These are phyloP conservation scores for Lepidochrysops patricia DNA, from an alignment of 2,888 invertebrate species.

Conservation along the genomic window DNA sequence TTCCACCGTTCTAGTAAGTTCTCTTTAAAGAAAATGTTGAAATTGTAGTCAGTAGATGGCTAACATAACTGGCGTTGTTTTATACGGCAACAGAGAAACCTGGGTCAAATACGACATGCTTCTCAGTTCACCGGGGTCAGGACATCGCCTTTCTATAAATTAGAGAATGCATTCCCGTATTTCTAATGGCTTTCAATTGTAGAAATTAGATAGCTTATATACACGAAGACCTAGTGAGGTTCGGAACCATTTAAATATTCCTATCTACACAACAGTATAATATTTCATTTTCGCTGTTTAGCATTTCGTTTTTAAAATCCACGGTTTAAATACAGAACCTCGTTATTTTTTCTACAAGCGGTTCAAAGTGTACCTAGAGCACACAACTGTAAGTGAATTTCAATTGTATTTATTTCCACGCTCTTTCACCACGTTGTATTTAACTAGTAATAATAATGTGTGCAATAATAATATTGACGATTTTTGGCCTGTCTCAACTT, in stretches of 20 bases:
- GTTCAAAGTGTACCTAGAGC: no score
- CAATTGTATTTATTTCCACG: not conserved
- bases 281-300: no score
- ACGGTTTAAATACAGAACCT: no score
- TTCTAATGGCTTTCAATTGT: not conserved
- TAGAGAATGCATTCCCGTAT: conserved; percentile 1
- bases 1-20: no score
- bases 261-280: no score
- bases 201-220: not conserved
- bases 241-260: no score
- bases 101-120: conserved; percentile 1
- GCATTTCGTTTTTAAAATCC: no score
- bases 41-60: not conserved
- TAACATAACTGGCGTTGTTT: not conserved
- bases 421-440: not conserved
- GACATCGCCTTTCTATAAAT: not conserved
- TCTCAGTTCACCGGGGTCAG: conserved; percentile 2
- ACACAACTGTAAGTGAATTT: no score
- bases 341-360: no score
- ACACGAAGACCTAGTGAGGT: no score
- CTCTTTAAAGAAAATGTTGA: no score
- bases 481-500: conserved; percentile 30
- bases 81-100: conserved; percentile 2
- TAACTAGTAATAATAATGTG: not conserved
- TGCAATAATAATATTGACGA: not conserved